A percentile compares a stretch with the other conserved stretches of the same genome.
Conservation (phyloP, 2,888 invertebrate species). For the Parnassius mnemosyne region DNA sequence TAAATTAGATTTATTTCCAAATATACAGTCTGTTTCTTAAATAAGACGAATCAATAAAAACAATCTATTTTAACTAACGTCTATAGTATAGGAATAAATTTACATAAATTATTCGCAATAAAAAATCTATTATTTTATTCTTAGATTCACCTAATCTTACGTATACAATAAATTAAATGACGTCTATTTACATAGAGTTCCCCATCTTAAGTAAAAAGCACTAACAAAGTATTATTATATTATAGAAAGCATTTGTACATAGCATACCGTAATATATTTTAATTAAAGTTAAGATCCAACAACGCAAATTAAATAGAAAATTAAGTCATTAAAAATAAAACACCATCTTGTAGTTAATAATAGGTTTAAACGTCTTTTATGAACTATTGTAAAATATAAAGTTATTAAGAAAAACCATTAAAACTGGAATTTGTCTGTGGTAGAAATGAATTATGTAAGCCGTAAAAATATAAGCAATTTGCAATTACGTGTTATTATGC, state of each 20-base stretch:
- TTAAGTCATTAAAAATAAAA: slow-evolving; percentile 11
- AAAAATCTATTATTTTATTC: slow-evolving; percentile 49
- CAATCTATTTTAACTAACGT: slow-evolving; percentile 20
- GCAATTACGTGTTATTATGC: slow-evolving; percentile 31
- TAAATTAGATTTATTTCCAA: slow-evolving; percentile 25
- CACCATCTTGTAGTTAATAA: slow-evolving; percentile 9
- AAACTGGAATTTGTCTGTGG: slow-evolving; percentile 14
- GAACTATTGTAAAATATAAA: slow-evolving; percentile 4
- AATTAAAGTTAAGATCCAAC: not conserved
- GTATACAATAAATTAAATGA: slow-evolving; percentile 61
- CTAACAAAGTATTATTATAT: not conserved
- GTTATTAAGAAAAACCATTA: slow-evolving; percentile 19
- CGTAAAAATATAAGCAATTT: slow-evolving; percentile 36
- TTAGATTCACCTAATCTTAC: slow-evolving; percentile 37
- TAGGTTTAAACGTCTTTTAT: slow-evolving; percentile 11
- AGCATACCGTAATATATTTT: not conserved
- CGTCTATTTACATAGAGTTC: slow-evolving; percentile 41
- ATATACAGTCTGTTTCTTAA: slow-evolving; percentile 26
- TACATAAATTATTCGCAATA: slow-evolving; percentile 37
- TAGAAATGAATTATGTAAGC: slow-evolving; percentile 30
- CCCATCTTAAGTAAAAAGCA: slow-evolving; percentile 24
- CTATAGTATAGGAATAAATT: slow-evolving; percentile 16
- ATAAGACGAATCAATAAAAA: slow-evolving; percentile 23
- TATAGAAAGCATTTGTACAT: slow-evolving; percentile 6
- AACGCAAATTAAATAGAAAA: slow-evolving; percentile 4